These are phyloP conservation scores for Mesoclemmys tuberculata DNA, from an alignment of 2,113 vertebrate species.

Conservation along the genomic window DNA sequence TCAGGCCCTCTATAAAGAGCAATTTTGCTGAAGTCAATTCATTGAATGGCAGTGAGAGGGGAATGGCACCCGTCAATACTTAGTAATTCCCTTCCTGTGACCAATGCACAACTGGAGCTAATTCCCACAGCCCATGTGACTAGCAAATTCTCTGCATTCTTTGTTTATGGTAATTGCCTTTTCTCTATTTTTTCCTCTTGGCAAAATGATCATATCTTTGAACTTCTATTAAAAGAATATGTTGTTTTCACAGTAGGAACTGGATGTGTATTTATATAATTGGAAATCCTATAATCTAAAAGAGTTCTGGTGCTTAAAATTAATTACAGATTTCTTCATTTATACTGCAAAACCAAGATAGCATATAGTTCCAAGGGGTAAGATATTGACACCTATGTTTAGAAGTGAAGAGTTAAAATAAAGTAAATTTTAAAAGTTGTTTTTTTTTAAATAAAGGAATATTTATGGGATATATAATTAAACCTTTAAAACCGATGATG, in stretches of 20 bases:
- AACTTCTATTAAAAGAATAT: conserved; percentile 50
- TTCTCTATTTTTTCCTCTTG: background rate
- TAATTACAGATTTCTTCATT: conserved; percentile 38
- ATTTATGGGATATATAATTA: background rate
- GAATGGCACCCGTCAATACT: background rate
- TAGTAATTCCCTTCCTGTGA: background rate
- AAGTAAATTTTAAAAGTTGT: background rate
- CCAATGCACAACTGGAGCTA: background rate
- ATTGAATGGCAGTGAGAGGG: background rate
- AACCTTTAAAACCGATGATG: background rate
- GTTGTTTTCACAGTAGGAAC: background rate
- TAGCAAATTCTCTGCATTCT: background rate
- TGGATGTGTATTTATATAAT: conserved; percentile 9
- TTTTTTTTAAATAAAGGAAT: background rate
- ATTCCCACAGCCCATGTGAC: background rate
- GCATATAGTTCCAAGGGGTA: background rate
- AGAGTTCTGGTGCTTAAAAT: background rate
- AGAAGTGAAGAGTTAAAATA: background rate
- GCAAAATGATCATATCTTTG: conserved; percentile 34
- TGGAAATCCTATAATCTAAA: background rate
- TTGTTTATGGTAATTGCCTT: background rate
- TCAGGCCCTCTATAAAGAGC: background rate
- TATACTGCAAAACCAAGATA: background rate
- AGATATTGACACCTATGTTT: background rate
- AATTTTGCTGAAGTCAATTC: background rate